Conservation (phyloP, 2,113 vertebrate species). For the Rhagologus leucostigma region DNA sequence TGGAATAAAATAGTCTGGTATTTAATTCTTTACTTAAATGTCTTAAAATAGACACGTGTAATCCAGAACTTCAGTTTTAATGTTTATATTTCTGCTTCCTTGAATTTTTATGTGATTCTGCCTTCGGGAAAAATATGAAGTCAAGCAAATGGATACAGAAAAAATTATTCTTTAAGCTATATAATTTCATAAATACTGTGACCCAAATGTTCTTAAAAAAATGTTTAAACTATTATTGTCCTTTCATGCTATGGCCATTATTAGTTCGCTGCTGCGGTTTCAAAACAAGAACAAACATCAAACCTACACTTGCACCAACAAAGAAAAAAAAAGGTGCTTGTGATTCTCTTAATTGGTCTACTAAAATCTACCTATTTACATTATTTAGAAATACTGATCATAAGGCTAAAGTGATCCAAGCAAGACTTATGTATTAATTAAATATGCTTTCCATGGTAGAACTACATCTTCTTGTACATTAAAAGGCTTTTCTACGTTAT, state of each 20-base stretch:
- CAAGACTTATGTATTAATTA: background rate
- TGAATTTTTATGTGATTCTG: background rate
- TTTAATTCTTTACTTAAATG: slow-evolving; percentile 11
- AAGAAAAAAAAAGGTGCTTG: background rate
- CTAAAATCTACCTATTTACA: background rate
- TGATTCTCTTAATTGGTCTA: background rate
- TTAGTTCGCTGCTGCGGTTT: background rate
- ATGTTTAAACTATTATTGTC: background rate
- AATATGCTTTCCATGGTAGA: background rate
- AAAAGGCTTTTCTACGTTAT: background rate
- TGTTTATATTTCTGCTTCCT: slow-evolving; percentile 16
- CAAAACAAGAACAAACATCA: background rate
- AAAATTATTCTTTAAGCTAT: background rate
- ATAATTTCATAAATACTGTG: background rate
- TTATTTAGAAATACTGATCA: background rate
- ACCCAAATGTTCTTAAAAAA: background rate
- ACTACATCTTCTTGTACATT: background rate
- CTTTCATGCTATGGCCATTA: background rate
- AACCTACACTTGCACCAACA: background rate
- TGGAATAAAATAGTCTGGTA: slow-evolving; percentile 27
- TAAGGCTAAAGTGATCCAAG: background rate
- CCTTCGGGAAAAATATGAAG: slow-evolving; percentile 4
- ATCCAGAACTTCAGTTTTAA: background rate
- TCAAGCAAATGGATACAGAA: background rate
- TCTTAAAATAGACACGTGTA: slow-evolving; percentile 54